Base-by-base conservation (phyloP, 2,113 vertebrate species). In the Hemibagrus wyckioides region DNA sequence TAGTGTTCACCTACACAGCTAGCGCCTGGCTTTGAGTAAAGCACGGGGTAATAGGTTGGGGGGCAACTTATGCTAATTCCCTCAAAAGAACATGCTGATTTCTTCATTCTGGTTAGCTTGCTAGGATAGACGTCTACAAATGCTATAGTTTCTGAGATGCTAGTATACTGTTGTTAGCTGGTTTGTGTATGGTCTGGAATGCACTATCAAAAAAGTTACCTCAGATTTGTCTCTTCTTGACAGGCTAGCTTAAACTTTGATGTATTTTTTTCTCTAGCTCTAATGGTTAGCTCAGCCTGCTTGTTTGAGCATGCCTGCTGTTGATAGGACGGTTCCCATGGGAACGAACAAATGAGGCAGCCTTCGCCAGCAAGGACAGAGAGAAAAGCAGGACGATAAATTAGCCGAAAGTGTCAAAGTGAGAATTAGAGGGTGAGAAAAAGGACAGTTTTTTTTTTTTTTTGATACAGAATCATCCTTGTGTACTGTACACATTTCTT, bases 311-410 rank as follows among this genome's bases (percentile, higher is more conserved):
- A 95, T 94, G 94, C 93, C 93, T 94, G 92, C 88, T 89, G 91
- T 95, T 96, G 94, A 95, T 93, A 89, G 92, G 92, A 93, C 90
- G 84, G 93, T 96, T 95, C 89, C 95, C 94, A 95, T 96, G 94
- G 95, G 93, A 95, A 96, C 95, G 33, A 86, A 86, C 89, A 89
- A 82, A 90, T 90, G 94, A 91, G 92, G 89, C 89, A 90, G 89
- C 90, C 91, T 84, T 92, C 85, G 87, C 92, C 93, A 86, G 89
- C 75, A 88, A 91, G 73, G 88, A 88, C 83, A 83, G 90, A 91
- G 91, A 84, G 77, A 83, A 92, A 89, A 83, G 91, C 86, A 90
- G 89, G 92, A 94, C 90, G 93, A 94, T 94, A 94, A 95, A 94
- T 92, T 92, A 92, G 85, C 90, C 90, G 93, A 94, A 94, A 93